Evolutionary conservation across 2,888 invertebrate species (phyloP), one percentile per base, ranked within the genome.

Genomic region (Onthophagus sagittarius): DNA sequence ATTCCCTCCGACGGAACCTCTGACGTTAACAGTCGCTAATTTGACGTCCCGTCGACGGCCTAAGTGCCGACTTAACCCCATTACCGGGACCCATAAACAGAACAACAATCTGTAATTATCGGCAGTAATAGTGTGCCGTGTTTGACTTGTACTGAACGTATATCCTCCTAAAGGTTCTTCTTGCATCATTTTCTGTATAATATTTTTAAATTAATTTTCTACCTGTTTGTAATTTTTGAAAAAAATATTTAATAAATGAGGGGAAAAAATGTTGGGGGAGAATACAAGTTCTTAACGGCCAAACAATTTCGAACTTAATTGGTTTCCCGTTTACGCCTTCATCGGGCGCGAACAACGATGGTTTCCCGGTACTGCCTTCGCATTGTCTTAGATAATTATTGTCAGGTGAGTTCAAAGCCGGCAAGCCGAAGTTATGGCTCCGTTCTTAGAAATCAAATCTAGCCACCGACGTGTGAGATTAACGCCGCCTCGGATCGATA

Each of bases 21-120:
- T 81, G 81, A 82, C 82, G 80, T 81, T 82, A 82, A 81, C 77
- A 79, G 81, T 80, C 81, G 82, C 79, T 82, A 82, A 82, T 83
- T 82, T 82, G 82, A 82, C 83, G 81, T 82, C 79, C 80, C 67
- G 79, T 77, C 79, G 78, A 79, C 78, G 78, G 71, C 65, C 77
- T 79, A 78, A 79, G 76, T 78, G 78, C 75, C 77, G 77, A 76
- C 75, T 76, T 77, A 74, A 77, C 75, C 73, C 77, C 77, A 78
- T 79, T 78, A 77, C 75, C 71, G 65, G 69, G 71, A 71, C 75
- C 71, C 73, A 76, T 76, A 75, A 53, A 77, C 74, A 70, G 69
- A 73, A 77, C 73, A 65, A 74, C 74, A 63, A 71, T 71, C 75
- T 74, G 73, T 79, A 77, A 79, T 79, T 79, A 79, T 70, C 72